Conservation (phyloP, 2,797 vertebrate species). For the Gambusia yucatana region DNA sequence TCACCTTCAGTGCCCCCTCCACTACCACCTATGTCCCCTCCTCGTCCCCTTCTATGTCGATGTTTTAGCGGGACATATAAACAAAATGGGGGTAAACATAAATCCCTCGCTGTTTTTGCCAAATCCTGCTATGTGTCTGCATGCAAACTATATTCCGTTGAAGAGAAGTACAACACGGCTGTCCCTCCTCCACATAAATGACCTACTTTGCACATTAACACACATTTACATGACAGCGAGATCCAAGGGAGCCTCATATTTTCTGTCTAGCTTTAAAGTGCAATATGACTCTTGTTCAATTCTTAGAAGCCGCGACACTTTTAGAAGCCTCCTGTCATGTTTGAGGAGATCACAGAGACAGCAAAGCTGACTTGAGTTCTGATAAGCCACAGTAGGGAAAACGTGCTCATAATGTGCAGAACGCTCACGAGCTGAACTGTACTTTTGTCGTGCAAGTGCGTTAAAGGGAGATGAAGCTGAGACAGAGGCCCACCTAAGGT, state of each 20-base stretch:
- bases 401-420: constrained; percentile 27
- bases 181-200: constrained; percentile 81
- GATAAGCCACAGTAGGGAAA: constrained; percentile 32
- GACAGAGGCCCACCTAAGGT: constrained; percentile 69
- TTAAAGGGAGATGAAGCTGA: constrained; percentile 56
- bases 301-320: constrained; percentile 60
- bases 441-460: constrained; percentile 41
- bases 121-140: constrained; percentile 68
- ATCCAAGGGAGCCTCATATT: constrained; percentile 62
- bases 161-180: constrained; percentile 64
- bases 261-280: constrained; percentile 49
- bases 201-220: constrained; percentile 82
- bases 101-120: constrained; percentile 56
- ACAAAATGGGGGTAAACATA: constrained; percentile 57
- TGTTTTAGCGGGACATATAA: constrained; percentile 47
- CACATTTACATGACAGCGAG: constrained; percentile 75
- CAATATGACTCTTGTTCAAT: constrained; percentile 45
- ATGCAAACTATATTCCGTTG: constrained; percentile 72
- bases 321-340: constrained; percentile 35
- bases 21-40: constrained; percentile 1
- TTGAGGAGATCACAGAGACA: constrained; percentile 37
- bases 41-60: constrained; percentile 21
- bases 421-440: constrained; percentile 27
- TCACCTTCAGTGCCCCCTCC: constrained; percentile 49
- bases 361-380: constrained; percentile 19